Conservation (phyloP, 2,113 vertebrate genomes). For the Clarias magur region DNA sequence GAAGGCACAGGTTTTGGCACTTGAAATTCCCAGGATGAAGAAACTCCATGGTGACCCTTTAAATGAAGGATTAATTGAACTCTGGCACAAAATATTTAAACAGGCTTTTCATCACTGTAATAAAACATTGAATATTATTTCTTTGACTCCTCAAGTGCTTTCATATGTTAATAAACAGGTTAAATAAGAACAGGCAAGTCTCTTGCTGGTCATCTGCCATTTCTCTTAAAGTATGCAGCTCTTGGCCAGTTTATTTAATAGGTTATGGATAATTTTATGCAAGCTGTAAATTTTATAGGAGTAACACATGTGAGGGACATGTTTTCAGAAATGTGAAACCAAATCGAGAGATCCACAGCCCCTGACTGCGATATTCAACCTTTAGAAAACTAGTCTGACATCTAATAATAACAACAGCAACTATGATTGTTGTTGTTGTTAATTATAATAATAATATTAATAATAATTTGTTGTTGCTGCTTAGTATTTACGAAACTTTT, state of each 20-base stretch:
- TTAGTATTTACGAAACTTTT: neutral
- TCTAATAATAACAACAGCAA: neutral
- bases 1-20: neutral
- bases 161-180: neutral
- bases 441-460: neutral
- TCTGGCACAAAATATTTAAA: neutral
- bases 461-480: neutral
- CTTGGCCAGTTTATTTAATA: neutral
- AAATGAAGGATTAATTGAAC: neutral
- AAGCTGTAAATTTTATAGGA: neutral
- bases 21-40: neutral
- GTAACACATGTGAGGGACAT: neutral
- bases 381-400: neutral
- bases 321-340: neutral
- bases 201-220: neutral
- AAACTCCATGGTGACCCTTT: neutral
- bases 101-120: neutral
- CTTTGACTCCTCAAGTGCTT: neutral
- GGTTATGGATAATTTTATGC: neutral
- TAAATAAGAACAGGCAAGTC: neutral
- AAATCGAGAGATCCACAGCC: neutral
- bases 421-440: neutral
- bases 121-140: neutral
- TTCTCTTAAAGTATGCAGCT: neutral
- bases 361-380: neutral